Conservation (phyloP, 2,797 vertebrate genomes). For the Pempheris klunzingeri region DNA sequence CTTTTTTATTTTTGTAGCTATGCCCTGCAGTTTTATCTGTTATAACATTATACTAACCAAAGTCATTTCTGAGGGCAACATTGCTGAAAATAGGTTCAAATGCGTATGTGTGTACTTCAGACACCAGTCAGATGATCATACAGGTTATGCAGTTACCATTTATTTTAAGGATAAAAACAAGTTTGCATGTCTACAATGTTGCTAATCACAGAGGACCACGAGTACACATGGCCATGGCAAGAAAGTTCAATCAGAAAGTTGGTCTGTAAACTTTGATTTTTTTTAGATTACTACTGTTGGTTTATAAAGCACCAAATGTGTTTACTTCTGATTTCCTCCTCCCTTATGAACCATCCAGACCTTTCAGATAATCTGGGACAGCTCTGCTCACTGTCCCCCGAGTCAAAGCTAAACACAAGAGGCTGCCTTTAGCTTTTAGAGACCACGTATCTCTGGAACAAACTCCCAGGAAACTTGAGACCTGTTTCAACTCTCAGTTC, state of each 20-base stretch:
- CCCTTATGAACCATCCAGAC: neutral
- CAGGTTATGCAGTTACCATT: neutral
- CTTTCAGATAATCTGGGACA: neutral
- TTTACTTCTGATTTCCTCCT: neutral
- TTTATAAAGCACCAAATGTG: neutral
- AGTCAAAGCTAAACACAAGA: neutral
- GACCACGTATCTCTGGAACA: neutral
- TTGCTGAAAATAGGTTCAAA: neutral
- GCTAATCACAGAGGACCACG: neutral
- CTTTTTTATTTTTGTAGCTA: neutral
- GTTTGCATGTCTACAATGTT: neutral
- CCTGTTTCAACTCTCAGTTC: neutral
- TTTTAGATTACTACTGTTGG: neutral
- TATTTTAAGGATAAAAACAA: neutral
- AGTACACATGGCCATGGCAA: neutral
- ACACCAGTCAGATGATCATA: slow-evolving; percentile 3
- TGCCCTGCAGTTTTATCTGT: neutral
- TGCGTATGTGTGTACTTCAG: too few species aligned
- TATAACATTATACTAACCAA: neutral
- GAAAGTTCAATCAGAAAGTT: neutral
- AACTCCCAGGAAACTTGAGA: neutral
- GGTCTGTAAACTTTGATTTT: neutral
- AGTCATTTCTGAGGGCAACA: neutral
- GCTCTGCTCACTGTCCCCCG: neutral
- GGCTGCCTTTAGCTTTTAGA: neutral